Evolutionary conservation across 2,888 invertebrate genomes (phyloP).

Genomic region (Netelia fuscicornis): DNA sequence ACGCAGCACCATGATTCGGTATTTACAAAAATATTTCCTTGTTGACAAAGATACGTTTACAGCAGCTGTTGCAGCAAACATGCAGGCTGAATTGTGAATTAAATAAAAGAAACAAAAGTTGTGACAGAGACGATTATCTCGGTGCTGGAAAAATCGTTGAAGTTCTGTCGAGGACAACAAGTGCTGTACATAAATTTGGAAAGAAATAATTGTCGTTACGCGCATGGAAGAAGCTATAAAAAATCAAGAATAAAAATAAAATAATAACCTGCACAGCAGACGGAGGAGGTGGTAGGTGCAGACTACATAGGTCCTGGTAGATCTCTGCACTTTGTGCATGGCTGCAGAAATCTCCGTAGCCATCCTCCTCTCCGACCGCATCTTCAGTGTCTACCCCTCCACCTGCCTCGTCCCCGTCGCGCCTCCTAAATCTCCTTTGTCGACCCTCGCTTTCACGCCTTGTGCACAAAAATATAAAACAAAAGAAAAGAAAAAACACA

Average conservation of each 20-base stretch:
- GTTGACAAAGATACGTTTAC: constrained; percentile 11
- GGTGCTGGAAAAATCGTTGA: constrained; percentile 29
- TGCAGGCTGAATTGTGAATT: constrained; percentile 28
- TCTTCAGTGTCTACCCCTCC: constrained; percentile 78
- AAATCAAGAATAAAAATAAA: constrained; percentile 70
- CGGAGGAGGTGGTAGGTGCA: constrained; percentile 87
- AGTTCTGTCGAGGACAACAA: background rate
- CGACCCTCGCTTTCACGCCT: constrained; percentile 84
- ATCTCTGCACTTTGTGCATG: constrained; percentile 95
- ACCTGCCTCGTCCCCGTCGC: constrained; percentile 80
- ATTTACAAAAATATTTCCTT: background rate
- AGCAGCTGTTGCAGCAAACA: constrained; percentile 49
- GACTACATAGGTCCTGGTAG: constrained; percentile 96
- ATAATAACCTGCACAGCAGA: constrained; percentile 82
- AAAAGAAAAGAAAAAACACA: constrained; percentile 70
- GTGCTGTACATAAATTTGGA: background rate
- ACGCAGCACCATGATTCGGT: constrained; percentile 3
- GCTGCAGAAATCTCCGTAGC: constrained; percentile 90
- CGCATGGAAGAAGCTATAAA: constrained; percentile 45
- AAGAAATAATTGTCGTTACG: constrained; percentile 26
- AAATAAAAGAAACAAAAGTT: constrained; percentile 4
- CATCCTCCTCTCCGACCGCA: constrained; percentile 86
- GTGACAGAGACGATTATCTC: constrained; percentile 1
- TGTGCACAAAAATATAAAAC: constrained; percentile 80
- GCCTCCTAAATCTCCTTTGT: constrained; percentile 81